Evolutionary conservation across 2,888 invertebrate genomes (phyloP), one percentile per base, ranked within the genome.

Genomic region (Tortricodes alternella): DNA sequence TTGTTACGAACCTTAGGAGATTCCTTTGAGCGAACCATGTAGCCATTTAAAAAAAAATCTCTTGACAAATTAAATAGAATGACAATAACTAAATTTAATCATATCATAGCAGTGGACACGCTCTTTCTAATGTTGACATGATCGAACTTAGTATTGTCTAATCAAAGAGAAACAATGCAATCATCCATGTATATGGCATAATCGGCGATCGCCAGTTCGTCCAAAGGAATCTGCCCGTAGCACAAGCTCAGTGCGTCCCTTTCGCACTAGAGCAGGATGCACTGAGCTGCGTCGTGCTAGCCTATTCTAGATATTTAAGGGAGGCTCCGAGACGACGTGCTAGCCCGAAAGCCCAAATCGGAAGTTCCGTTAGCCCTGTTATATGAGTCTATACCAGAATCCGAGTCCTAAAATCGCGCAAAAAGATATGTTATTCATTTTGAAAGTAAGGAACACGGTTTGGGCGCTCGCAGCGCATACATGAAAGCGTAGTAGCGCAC

Each of bases 11-110:
- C 29, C 49, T 56, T 50, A 38, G 58, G 71, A 73, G 74, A 75
- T 72, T 75, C 76, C 63, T 71, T 68, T 65, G 72, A 70, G 67
- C 65, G 63, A 49, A 64, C 63, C 60, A 46, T 35, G 35, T 15
- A 43, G 35, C 43, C 34, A 52, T 43, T 13, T 6, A 34, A 34
- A 15, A 8, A 13, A 2, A 15, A 11, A 11, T 13, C 34, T 13
- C 6, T 13, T 2, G 8, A 29, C 1, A 9, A 29, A 27, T 29
- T 1, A 4, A 11, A 21, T 21, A 39, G 1, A 38, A 38, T 15
- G 13, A 34, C 3, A 6, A 8, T 6, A 21, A 19, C 5, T 19
- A 3, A 21, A 15, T 24, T 15, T 9, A 15, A 24, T 41, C 15
- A 11, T 15, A 37, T 23, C 23, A 24, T 23, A 57, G 38, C 8